Base-by-base conservation (phyloP, 2,888 invertebrate species). In the Aquatica leii region DNA sequence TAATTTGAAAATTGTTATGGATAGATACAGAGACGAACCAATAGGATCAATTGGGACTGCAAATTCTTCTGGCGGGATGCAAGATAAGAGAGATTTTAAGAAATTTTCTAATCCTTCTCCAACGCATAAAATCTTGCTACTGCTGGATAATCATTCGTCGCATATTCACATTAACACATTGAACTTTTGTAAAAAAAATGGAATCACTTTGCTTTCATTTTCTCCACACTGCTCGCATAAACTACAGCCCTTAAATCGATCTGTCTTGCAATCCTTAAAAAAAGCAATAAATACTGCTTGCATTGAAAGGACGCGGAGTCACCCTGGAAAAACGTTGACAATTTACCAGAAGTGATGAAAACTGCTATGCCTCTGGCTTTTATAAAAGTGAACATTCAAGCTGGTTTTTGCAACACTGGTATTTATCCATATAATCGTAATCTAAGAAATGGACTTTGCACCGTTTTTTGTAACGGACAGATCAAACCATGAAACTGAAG, bases 31-130 rank as follows among this genome's bases (percentile, higher is more conserved):
- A 18, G 55, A 67, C 58, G 70, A 61, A n/a, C 69, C 66, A 31
- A 14, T 49, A 11, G 72, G 69, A 34, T 59, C 57, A 5, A 40
- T 24, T 41, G 69, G 69, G 34, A 51, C 46, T 50, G 69, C 59
- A 12, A 61, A 69, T 54, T 51, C 61, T 6, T 67, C 66, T 9
- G 70, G 71, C 6, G 71, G 69, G 71, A 71, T 71, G 69, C 65
- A 57, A 15, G 69, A 62, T 24, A 62, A 60, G 37, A n/a, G n/a
- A n/a, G n/a, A 69, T 48, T 57, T 57, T 12, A 4, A 8, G 6
- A 68, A 68, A 37, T 52, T 40, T 49, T 68, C 60, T 11, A 60
- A 69, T 53, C 46, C 59, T 8, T 66, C 64, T 9, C 9, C 5
- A 9, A 31, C 31, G 31, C 31, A 31, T 31, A 31, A 9, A 6